Base-by-base conservation (phyloP, 1,140 invertebrate species). In the Caenorhabditis briggsae region DNA sequence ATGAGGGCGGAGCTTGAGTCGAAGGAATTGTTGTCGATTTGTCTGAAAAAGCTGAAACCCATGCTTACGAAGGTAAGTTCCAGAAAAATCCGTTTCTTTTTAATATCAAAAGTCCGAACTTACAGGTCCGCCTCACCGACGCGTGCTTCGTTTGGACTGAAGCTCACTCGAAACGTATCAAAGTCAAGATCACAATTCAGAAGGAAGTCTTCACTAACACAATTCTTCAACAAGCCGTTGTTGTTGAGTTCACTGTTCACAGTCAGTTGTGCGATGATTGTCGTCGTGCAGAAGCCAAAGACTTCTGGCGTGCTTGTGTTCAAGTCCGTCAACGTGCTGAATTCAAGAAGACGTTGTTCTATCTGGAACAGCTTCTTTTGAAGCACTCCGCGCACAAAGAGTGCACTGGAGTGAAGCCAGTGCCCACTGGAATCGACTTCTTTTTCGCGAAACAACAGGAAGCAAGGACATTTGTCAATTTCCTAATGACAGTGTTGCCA, bases 91-190 rank as follows among this genome's bases (percentile, higher is more conserved):
- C 16, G 16, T 8, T 20, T 78, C 16, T 56, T 23, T 82, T n/a
- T 16, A 53, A 25, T 82, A 53, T 53, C n/a, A n/a, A 16, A 16
- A 12, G 3, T 20, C n/a, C 9, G 14, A 78, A 58, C 0, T 53
- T 87, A 12, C 55, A 87, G 86, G 86, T 94, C 12, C 91, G 93
- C 50, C 93, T 99, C 7, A 94, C 98, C 61, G 97, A 99, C 95
- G 98, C 98, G 82, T 95, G 95, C 8, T 99, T 99, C 94, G 94
- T 98, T 5, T 99, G 98, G 97, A 99, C 98, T 50, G 98, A 99
- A 92, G 97, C 98, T 84, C 98, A 99, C 94, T 99, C 97, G 0
- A 97, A 97, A 93, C 94, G 98, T 87, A 95, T 99, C 43, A 99
- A 99, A 94, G 95, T 98, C 0, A 98, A 99, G 94, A 92, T 99